These are phyloP conservation scores for Strigops habroptila DNA, from an alignment of 2,113 vertebrate genomes.

Conservation along the genomic window DNA sequence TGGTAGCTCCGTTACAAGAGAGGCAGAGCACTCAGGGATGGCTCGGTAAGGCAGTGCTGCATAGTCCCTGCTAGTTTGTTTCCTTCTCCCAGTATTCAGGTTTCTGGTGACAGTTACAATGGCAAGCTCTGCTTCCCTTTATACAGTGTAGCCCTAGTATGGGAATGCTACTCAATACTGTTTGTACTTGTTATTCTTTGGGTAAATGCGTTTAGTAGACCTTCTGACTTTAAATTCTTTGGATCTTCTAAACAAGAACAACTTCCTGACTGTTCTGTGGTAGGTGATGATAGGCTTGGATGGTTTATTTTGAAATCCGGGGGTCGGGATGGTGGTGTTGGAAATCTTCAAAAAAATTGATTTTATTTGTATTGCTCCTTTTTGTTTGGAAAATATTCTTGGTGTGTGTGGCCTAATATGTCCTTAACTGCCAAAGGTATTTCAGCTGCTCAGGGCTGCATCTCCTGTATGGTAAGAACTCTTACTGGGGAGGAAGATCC, in stretches of 20 bases:
- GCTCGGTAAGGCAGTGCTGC: not conserved
- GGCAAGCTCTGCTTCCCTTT: not conserved
- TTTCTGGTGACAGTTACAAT: not conserved
- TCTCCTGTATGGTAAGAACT: not conserved
- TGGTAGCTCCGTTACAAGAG: fast-evolving
- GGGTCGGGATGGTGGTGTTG: fast-evolving
- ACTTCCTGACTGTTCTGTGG: not conserved
- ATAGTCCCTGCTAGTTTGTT: not conserved
- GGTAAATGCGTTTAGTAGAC: not conserved
- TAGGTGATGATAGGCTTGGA: not conserved
- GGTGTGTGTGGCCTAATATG: not conserved
- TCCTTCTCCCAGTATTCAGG: fast-evolving
- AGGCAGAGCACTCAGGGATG: fast-evolving
- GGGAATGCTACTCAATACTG: not conserved
- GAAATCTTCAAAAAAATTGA: not conserved
- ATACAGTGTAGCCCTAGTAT: too few species aligned
- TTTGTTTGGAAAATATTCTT: not conserved
- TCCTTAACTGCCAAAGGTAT: not conserved
- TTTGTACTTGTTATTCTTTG: not conserved
- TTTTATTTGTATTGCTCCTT: not conserved
- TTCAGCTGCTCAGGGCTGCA: not conserved
- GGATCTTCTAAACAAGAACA: not conserved
- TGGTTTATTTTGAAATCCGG: not conserved
- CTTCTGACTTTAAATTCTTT: not conserved
- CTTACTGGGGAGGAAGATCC: not conserved